Conservation (phyloP, 2,797 vertebrate species). For the Caiman crocodilus region DNA sequence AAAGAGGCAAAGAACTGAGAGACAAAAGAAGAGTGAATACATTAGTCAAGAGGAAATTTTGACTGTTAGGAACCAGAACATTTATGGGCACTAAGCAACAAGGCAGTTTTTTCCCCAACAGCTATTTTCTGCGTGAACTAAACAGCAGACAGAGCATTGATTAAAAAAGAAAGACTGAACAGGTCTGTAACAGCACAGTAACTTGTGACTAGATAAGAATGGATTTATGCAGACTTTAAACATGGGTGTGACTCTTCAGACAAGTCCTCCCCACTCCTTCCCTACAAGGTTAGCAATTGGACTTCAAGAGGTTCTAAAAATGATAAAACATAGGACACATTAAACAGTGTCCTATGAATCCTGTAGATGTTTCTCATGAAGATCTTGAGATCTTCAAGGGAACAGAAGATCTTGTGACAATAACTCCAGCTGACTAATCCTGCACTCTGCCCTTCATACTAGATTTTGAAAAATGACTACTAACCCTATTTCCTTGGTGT, state of each 20-base stretch:
- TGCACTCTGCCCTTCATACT: not conserved
- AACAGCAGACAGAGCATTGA: not conserved
- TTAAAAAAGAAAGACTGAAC: not conserved
- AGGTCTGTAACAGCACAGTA: not conserved
- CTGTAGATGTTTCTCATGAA: not conserved
- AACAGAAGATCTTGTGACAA: not conserved
- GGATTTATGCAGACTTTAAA: constrained; percentile 36
- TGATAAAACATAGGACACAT: not conserved
- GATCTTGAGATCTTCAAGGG: not conserved
- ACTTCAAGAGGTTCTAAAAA: not conserved
- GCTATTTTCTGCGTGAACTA: not conserved
- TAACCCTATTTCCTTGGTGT: not conserved
- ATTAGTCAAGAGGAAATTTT: not conserved
- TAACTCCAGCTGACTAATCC: not conserved
- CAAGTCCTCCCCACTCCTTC: not conserved
- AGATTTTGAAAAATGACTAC: not conserved
- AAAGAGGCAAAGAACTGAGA: not conserved
- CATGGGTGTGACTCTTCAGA: constrained; percentile 6
- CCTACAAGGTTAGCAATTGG: not conserved
- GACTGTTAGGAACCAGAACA: not conserved
- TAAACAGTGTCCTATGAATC: not conserved
- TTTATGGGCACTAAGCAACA: not conserved
- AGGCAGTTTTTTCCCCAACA: not conserved
- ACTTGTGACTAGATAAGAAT: not conserved
- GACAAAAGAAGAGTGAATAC: not conserved